These are phyloP conservation scores for Lutjanus campechanus DNA, from an alignment of 2,797 vertebrate genomes.

Conservation along the genomic window DNA sequence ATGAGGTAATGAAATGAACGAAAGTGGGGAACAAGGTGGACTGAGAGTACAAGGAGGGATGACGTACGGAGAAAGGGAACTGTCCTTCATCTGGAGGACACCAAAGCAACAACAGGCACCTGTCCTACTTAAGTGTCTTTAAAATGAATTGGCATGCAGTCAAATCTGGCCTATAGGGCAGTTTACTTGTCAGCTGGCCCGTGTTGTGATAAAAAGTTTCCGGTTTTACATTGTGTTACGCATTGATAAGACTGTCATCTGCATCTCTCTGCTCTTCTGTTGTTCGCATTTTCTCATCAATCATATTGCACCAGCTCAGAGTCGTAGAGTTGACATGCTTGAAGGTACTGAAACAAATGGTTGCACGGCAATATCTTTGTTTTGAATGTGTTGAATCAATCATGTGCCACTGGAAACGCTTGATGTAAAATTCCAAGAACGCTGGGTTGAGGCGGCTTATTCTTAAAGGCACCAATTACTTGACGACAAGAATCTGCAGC, in stretches of 20 bases:
- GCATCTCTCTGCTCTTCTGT: background rate
- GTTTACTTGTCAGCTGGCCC: conserved; percentile 13
- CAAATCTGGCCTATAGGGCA: conserved; percentile 4
- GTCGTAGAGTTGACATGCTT: background rate
- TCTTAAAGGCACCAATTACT: conserved; percentile 54
- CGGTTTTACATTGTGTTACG: background rate
- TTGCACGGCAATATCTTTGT: conserved; percentile 16
- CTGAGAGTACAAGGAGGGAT: conserved; percentile 16
- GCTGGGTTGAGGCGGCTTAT: conserved; percentile 32
- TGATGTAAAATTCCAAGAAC: conserved; percentile 22
- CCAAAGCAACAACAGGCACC: conserved; percentile 36
- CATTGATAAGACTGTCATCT: background rate
- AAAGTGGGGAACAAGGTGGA: conserved; percentile 1
- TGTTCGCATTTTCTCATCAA: background rate
- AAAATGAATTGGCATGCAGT: conserved; percentile 37
- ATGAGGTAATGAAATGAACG: conserved; percentile 28
- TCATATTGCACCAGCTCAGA: background rate
- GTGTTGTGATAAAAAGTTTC: conserved; percentile 9
- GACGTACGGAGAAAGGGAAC: conserved; percentile 18
- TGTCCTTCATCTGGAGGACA: conserved; percentile 55
- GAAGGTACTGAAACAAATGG: background rate
- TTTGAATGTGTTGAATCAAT: conserved; percentile 12
- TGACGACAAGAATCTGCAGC: conserved; percentile 32
- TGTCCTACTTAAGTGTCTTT: conserved; percentile 49
- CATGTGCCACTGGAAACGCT: background rate